Evolutionary conservation across 2,113 vertebrate genomes (phyloP).

Genomic region (Pangasianodon gigas): DNA sequence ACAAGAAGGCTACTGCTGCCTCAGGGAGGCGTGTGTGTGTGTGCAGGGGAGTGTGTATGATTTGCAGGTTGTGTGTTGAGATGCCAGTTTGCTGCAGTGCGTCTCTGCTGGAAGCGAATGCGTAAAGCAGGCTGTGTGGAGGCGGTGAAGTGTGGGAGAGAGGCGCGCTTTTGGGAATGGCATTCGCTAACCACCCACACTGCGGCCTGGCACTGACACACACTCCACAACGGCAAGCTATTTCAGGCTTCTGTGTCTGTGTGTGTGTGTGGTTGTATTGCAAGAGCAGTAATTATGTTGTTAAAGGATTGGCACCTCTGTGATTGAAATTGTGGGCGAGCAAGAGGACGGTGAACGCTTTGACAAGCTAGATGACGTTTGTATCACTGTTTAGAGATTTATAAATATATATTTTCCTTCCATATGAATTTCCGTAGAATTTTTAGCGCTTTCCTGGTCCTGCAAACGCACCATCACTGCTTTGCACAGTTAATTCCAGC

Average conservation of each 20-base stretch:
- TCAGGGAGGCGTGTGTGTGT: background rate
- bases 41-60: background rate
- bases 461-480: background rate
- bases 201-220: slow-evolving; percentile 21
- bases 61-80: background rate
- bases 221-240: slow-evolving; percentile 9
- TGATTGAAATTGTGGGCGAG: background rate
- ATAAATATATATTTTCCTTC: background rate
- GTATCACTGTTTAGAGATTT: background rate
- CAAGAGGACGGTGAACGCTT: background rate
- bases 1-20: background rate
- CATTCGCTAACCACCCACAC: slow-evolving; percentile 33
- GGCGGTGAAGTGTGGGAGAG: slow-evolving; percentile 39
- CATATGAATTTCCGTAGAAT: background rate
- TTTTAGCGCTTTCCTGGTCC: background rate
- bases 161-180: slow-evolving; percentile 10
- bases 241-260: background rate
- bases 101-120: slow-evolving; percentile 11
- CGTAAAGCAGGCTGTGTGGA: slow-evolving; percentile 10
- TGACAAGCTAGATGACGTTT: background rate
- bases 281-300: slow-evolving; percentile 16
- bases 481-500: no score
- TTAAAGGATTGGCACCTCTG: slow-evolving; percentile 2
- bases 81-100: slow-evolving; percentile 9
- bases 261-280: background rate